A percentile compares a stretch with the other conserved stretches of the same genome.
Evolutionary conservation across 1,140 invertebrate genomes (phyloP).

Genomic region (Drosophila santomea): DNA sequence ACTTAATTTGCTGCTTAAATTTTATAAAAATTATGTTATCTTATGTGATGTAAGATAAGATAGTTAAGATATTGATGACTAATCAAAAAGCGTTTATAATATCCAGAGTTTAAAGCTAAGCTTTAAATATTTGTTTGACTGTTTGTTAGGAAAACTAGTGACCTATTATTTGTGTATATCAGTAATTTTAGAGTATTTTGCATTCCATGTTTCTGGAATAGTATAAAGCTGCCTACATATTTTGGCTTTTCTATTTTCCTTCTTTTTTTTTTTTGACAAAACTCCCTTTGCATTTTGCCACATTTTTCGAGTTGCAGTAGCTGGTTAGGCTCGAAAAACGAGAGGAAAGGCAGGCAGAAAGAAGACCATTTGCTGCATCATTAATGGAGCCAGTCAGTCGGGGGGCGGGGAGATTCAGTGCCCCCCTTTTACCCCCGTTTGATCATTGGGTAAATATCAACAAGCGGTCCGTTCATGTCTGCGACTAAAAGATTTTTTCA

Average conservation of each 20-base stretch:
- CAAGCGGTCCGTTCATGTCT: constrained; percentile 45
- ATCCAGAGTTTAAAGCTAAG: neutral
- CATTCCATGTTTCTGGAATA: neutral
- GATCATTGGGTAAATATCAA: constrained; percentile 57
- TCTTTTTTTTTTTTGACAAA: constrained; percentile 1
- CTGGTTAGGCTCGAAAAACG: constrained; percentile 13
- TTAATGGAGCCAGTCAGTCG: constrained; percentile 49
- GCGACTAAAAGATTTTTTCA: constrained; percentile 58
- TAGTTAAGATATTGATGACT: too few relatives aligned
- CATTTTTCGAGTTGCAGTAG: constrained; percentile 47
- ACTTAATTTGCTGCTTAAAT: neutral
- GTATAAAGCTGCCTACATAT: neutral
- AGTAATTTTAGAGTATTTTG: neutral
- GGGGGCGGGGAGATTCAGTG: too few relatives aligned
- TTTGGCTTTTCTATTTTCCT: neutral
- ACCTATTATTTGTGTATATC: neutral
- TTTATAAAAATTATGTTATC: neutral
- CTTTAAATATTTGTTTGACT: neutral
- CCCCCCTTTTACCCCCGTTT: neutral
- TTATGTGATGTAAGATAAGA: neutral
- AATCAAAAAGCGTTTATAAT: neutral
- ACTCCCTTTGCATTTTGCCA: constrained; percentile 49
- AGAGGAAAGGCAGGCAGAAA: neutral
- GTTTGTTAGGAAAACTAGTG: neutral
- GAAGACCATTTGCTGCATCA: constrained; percentile 67